Percentiles rank a stretch among this genome's conserved stretches.
Evolutionary conservation across 2,888 invertebrate species (phyloP).

Genomic region (Euproctis similis): DNA sequence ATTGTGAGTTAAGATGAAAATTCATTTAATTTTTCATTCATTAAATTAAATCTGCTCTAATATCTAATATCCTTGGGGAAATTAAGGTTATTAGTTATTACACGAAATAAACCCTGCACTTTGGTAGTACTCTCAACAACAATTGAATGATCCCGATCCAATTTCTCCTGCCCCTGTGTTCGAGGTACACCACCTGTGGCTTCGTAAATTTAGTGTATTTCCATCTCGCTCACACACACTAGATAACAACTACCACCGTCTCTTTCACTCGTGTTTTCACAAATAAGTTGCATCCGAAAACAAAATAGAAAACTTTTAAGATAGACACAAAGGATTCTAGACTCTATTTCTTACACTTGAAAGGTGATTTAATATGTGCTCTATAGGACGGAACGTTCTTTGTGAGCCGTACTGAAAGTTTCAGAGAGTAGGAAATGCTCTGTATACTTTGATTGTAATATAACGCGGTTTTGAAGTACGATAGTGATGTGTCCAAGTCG

Average conservation of each 20-base stretch:
- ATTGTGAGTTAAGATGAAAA: too few species aligned
- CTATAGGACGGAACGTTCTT: slow-evolving; percentile 39
- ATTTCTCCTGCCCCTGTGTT: slow-evolving; percentile 43
- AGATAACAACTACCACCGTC: slow-evolving; percentile 28
- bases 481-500: slow-evolving; percentile 36
- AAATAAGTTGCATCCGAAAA: slow-evolving; percentile 75
- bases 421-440: slow-evolving; percentile 59
- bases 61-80: too few species aligned
- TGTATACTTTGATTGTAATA: slow-evolving; percentile 70
- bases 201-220: slow-evolving; percentile 71
- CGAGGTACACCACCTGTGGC: slow-evolving; percentile 74
- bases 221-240: slow-evolving; percentile 36
- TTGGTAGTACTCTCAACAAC: background rate
- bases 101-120: too few species aligned
- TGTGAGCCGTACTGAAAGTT: slow-evolving; percentile 57
- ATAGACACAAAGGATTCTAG: slow-evolving; percentile 26
- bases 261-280: slow-evolving; percentile 65
- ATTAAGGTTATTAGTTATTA: too few species aligned
- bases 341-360: slow-evolving; percentile 22
- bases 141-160: slow-evolving; percentile 21
- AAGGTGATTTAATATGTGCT: slow-evolving; percentile 24
- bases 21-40: too few species aligned
- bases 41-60: too few species aligned
- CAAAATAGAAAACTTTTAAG: slow-evolving; percentile 64
- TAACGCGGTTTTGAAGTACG: slow-evolving; percentile 66